Conservation (phyloP, 1,140 invertebrate species). For the Magallana gigas region DNA sequence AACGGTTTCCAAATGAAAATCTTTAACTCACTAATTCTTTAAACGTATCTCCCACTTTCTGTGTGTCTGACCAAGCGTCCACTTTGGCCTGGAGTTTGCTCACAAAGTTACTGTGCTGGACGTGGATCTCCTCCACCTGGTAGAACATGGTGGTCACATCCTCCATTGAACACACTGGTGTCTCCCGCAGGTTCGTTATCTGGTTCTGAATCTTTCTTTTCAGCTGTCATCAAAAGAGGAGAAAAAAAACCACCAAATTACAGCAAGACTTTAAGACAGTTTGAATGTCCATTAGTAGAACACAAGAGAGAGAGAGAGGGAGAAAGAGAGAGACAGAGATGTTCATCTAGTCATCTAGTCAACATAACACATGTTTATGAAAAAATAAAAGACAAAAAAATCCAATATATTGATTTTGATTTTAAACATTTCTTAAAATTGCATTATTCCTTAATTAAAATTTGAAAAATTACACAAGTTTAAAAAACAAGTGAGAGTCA, state of each 20-base stretch:
- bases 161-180: conserved; percentile 87
- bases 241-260: neutral
- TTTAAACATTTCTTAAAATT: too few species aligned
- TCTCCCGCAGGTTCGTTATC: conserved; percentile 1
- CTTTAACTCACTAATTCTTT: conserved; percentile 82
- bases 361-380: too few species aligned
- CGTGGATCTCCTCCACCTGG: conserved; percentile 92
- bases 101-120: conserved; percentile 90
- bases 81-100: conserved; percentile 84
- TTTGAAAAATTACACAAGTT: too few species aligned
- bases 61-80: conserved; percentile 83
- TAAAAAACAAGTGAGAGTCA: too few species aligned
- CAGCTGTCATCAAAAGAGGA: conserved; percentile 83
- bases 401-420: too few species aligned
- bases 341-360: too few species aligned
- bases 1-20: neutral
- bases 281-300: too few species aligned
- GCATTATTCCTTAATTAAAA: too few species aligned
- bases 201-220: conserved; percentile 85
- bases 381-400: too few species aligned
- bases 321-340: too few species aligned
- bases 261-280: too few species aligned
- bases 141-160: conserved; percentile 95
- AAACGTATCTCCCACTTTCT: conserved; percentile 89
- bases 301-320: too few species aligned